Evolutionary conservation across 2,113 vertebrate species (phyloP).

Genomic region (Astatotilapia flaviijosephi): DNA sequence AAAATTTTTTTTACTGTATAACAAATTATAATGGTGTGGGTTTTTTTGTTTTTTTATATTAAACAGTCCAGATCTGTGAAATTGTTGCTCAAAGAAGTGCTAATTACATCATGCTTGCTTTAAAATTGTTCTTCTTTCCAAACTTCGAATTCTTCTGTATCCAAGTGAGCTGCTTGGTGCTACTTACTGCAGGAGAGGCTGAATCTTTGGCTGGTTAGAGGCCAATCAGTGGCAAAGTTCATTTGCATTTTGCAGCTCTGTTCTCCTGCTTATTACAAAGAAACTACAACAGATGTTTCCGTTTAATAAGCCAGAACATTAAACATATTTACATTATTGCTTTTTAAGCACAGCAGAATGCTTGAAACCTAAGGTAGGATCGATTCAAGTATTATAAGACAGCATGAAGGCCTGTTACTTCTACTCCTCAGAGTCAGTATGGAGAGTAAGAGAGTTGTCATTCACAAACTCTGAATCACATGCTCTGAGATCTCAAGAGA

Average conservation of each 20-base stretch:
- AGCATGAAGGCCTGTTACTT: background rate
- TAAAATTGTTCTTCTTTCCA: background rate
- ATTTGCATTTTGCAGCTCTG: background rate
- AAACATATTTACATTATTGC: background rate
- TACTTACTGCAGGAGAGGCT: background rate
- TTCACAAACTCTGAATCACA: background rate
- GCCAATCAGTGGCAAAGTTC: background rate
- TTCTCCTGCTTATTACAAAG: background rate
- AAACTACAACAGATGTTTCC: background rate
- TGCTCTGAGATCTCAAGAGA: background rate
- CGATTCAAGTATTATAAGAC: background rate
- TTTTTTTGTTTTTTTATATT: fast-evolving
- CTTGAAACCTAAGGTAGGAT: background rate
- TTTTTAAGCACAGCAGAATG: background rate
- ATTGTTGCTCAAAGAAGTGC: background rate
- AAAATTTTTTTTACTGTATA: background rate
- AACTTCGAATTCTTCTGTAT: background rate
- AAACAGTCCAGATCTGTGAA: background rate
- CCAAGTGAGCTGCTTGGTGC: background rate
- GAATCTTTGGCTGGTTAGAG: background rate
- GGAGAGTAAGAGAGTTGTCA: background rate
- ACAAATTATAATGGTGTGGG: background rate
- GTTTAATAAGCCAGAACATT: background rate
- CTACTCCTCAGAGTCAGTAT: background rate
- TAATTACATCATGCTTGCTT: background rate